These are phyloP conservation scores for Galeopsomyia nigrocyanea DNA, from an alignment of 2,888 invertebrate species.

Conservation along the genomic window DNA sequence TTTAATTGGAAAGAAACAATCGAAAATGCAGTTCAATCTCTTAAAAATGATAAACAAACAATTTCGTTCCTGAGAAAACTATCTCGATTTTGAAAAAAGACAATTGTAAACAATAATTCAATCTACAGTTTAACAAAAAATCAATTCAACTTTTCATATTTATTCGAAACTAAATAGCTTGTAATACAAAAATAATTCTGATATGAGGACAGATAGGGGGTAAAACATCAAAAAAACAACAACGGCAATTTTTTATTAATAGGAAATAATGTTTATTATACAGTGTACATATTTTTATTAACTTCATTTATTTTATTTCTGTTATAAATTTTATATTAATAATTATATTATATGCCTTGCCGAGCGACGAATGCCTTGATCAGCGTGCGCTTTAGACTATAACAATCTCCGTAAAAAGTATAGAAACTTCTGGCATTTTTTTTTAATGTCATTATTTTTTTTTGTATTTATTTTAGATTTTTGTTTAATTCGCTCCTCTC, in stretches of 20 bases:
- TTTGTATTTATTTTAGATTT: conserved; percentile 47
- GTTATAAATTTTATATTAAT: conserved; percentile 69
- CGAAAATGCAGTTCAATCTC: too few relatives aligned
- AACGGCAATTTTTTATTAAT: conserved; percentile 61
- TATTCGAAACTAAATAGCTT: too few relatives aligned
- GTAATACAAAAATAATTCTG: too few relatives aligned
- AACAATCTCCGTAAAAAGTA: conserved; percentile 69
- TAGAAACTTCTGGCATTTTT: conserved; percentile 63
- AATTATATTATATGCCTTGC: conserved; percentile 67
- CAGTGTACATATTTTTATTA: conserved; percentile 68
- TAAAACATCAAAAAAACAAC: too few relatives aligned
- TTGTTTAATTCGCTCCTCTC: conserved; percentile 10
- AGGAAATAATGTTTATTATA: conserved; percentile 69
- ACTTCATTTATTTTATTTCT: conserved; percentile 69
- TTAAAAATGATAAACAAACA: too few relatives aligned
- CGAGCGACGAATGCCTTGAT: conserved; percentile 69
- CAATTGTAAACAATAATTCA: too few relatives aligned
- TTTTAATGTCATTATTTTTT: conserved; percentile 50
- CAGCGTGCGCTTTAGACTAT: conserved; percentile 68
- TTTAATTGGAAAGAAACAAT: too few relatives aligned
- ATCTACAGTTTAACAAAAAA: too few relatives aligned
- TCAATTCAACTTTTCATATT: too few relatives aligned
- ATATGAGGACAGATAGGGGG: too few relatives aligned
- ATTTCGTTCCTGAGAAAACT: too few relatives aligned
- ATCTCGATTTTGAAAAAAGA: too few relatives aligned